Evolutionary conservation across 1,140 invertebrate species (phyloP).

Genomic region (Atta cephalotes): DNA sequence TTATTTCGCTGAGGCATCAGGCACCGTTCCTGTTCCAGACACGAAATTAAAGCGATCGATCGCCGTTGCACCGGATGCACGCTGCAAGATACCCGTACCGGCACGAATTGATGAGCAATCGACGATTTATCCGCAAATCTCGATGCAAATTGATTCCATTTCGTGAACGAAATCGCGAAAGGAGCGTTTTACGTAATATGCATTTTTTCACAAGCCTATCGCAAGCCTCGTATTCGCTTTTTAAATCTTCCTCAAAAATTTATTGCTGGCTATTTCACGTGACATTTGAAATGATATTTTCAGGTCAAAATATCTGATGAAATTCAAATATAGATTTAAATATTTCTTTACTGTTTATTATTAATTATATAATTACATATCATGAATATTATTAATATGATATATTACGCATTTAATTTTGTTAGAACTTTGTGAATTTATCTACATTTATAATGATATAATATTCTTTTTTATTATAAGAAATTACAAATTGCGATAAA

Average conservation of each 20-base stretch:
- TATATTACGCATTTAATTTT: background rate
- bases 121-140: constrained; percentile 51
- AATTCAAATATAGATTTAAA: background rate
- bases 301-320: background rate
- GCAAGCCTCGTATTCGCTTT: background rate
- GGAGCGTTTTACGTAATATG: background rate
- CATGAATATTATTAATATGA: background rate
- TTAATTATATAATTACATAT: background rate
- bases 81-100: constrained; percentile 26
- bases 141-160: constrained; percentile 47
- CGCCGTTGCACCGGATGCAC: constrained; percentile 34
- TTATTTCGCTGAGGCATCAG: constrained; percentile 57
- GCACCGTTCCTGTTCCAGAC: constrained; percentile 53
- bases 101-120: constrained; percentile 40
- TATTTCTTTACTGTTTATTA: background rate
- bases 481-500: background rate
- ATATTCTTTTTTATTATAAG: background rate
- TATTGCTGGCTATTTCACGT: background rate
- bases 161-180: constrained; percentile 7
- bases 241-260: background rate
- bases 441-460: background rate
- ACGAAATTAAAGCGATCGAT: constrained; percentile 68
- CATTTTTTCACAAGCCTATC: background rate
- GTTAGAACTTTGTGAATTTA: background rate
- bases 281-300: background rate